Evolutionary conservation across 1,140 invertebrate genomes (phyloP), one percentile per base, ranked within the genome.

Genomic region (Tetragonula clypearis): DNA sequence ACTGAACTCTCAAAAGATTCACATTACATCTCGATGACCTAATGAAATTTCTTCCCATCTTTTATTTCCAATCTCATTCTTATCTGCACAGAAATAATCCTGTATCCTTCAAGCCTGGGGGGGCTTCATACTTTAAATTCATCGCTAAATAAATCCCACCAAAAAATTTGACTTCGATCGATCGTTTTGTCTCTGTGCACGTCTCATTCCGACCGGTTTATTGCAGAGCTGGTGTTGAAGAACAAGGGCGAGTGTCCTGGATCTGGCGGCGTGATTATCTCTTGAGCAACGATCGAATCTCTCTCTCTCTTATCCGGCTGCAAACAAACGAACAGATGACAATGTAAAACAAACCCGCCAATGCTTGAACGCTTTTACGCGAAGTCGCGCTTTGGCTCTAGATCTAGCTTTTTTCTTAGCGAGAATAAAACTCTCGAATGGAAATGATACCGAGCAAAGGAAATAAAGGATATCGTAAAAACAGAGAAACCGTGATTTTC

Each of bases 241-340:
- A 91, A 86, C 78, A 94, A 93, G 85, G 94, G 94, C 19, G 92
- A 93, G 55, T 94, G 94, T 66, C 89, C 93, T 49, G 93, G 92
- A 88, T 65, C 92, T 41, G 88, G 87, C 1, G 92, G 93, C 78
- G 88, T 90, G 2, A 88, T 88, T 89, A 35, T 94, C n/a, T 92
- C 87, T 73, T 92, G 90, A 89, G 60, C 3, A 6, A 17, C 8
- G 41, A 15, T 17, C 35, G 23, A 9, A 35, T 21, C 49, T 23
- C 17, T 21, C 49, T 23, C 17, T 21, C 21, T 30, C 41, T 12
- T 72, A n/a, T 21, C 49, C 72, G 11, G 17, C 26, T 17, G 12
- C 11, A 15, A 12, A 19, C n/a, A n/a, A 6, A 49, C 41, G 0
- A 41, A 41, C 41, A 15, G 72, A 30, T 30, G 30, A 30, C 30